Conservation (phyloP, 2,113 vertebrate genomes). For the Ammodytes dubius region DNA sequence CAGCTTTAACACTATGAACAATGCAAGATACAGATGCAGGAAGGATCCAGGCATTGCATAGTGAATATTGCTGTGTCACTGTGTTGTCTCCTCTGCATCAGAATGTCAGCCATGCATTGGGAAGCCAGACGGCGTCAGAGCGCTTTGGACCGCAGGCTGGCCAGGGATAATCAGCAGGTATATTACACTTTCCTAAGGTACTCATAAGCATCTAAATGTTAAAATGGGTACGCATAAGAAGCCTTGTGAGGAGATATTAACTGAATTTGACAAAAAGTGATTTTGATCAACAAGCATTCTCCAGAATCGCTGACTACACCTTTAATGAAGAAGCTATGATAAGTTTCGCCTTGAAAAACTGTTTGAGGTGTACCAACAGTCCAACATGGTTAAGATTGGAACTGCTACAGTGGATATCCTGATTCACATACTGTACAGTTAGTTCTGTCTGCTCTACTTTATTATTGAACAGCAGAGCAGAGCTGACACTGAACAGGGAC, state of each 20-base stretch:
- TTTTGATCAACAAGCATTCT: too few relatives aligned
- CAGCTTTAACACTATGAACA: too few relatives aligned
- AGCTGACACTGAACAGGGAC: slow-evolving; percentile 44
- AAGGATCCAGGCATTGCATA: too few relatives aligned
- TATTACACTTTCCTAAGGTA: background rate
- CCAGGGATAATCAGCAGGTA: slow-evolving; percentile 56
- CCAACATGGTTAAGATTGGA: background rate
- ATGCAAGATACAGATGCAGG: background rate
- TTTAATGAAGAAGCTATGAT: too few relatives aligned
- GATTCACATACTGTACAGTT: too few relatives aligned
- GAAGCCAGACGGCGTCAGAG: slow-evolving; percentile 81
- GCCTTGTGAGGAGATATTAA: too few relatives aligned
- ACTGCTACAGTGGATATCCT: too few relatives aligned
- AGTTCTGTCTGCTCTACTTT: slow-evolving; percentile 19
- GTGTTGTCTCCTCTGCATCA: background rate
- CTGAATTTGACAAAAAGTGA: too few relatives aligned
- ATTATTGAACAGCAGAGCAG: slow-evolving; percentile 51
- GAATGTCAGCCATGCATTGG: slow-evolving; percentile 84
- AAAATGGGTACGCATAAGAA: too few relatives aligned
- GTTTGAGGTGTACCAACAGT: too few relatives aligned
- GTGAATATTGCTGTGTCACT: background rate
- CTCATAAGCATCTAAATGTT: background rate
- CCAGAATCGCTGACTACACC: too few relatives aligned
- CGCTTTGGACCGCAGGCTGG: slow-evolving; percentile 70
- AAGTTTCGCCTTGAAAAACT: too few relatives aligned